Evolutionary conservation across 1,140 invertebrate species (phyloP), one percentile per base, ranked within the genome.

Genomic region (Potamilus streckersoni): DNA sequence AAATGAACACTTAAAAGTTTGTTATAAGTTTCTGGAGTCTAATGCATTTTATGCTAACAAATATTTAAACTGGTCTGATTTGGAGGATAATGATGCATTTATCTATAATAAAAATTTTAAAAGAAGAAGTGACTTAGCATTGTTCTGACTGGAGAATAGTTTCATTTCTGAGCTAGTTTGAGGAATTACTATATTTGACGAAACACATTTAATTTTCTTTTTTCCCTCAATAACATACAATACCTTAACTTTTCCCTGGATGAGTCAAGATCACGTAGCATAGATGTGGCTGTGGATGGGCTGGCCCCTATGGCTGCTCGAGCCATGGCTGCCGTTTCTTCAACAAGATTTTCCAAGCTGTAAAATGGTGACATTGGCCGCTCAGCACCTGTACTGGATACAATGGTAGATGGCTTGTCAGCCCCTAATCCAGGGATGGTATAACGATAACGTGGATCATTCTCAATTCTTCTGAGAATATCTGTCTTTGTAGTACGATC

Each of bases 241-340:
- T 31, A 49, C 64, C 49, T 19, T 13, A 15, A 72, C 67, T 64
- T 74, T 20, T 83, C 80, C 65, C 27, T 31, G 27, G 27, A 31
- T 2, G 2, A 31, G 27, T 31, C 27, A 31, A 81, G 60, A 16
- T 59, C 75, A n/a, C 79, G 73, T 73, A 83, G 65, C 55, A 83
- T 78, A 12, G 69, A 72, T 12, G 69, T 67, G 13, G 79, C 80
- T 73, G 80, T 73, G 27, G 74, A 61, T 0, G 85, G 82, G 74
- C 80, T 83, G 49, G 70, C 80, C 17, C 81, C 74, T 14, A 84
- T 76, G 17, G 85, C 85, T 5, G 78, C 80, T 56, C 81, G 77
- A 14, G 82, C 82, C 79, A 81, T 79, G 56, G 83, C 82, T 61
- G 83, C 85, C 19, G 83, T 86, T 55, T 79, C 77, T 64, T 84